phyloP scores from a whole-genome alignment of 2,797 vertebrate species.

The Apodemus agrarius region DNA sequence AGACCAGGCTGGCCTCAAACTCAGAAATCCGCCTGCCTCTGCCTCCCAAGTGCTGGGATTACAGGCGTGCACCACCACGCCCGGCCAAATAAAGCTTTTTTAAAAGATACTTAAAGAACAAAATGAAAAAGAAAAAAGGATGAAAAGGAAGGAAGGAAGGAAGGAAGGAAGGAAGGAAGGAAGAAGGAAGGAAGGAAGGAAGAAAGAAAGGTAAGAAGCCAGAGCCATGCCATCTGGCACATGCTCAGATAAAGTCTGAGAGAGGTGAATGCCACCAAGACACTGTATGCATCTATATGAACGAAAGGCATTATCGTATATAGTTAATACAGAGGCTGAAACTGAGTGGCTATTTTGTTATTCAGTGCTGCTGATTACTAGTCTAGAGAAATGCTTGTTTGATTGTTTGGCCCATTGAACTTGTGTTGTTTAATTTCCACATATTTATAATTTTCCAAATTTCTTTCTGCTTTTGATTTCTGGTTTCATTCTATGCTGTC shows the following conservation, averaged over 20 bases:
- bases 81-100: too few species aligned
- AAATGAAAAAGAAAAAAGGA: not conserved
- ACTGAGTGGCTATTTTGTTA: not conserved
- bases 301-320: not conserved
- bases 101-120: not conserved
- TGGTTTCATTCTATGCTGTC: not conserved
- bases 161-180: too few species aligned
- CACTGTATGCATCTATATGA: too few species aligned
- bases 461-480: constrained; percentile 47
- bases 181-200: too few species aligned
- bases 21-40: too few species aligned
- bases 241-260: not conserved
- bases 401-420: not conserved
- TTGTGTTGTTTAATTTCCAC: constrained; percentile 44
- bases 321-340: not conserved
- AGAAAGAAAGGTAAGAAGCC: constrained; percentile 10
- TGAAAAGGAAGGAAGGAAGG: too few species aligned
- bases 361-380: not conserved
- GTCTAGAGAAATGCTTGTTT: not conserved
- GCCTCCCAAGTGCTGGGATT: too few species aligned
- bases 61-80: too few species aligned
- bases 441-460: constrained; percentile 55
- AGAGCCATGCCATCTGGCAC: not conserved
- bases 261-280: not conserved
- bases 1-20: too few species aligned